Base-by-base conservation (phyloP, 2,113 vertebrate genomes). In the Cygnus atratus region DNA sequence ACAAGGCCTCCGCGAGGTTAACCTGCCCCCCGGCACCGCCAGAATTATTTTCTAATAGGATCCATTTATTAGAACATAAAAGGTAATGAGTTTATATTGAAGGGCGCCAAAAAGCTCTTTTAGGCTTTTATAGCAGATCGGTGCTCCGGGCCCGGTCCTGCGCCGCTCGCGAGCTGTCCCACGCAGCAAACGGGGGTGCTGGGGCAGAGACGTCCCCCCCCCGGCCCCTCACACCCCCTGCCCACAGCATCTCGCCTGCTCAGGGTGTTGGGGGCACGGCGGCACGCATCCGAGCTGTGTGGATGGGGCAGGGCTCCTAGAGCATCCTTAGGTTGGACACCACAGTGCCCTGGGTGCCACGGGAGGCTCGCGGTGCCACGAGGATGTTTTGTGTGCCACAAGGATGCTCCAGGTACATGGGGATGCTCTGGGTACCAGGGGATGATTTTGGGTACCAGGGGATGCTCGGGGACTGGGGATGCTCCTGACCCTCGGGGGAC, bases 21-120 rank as follows among this genome's bases (percentile, higher is more conserved):
- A 37, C 88, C 95, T 93, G 95, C 94, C 96, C 95, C 96, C 97
- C 88, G 94, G 97, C 97, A 93, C 66, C 92, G 92, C 94, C 87
- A 93, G 95, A 97, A 98, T 98, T 98, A 98, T 97, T 97, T 97
- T 98, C 98, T 98, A 98, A 98, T 98, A 96, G 97, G 97, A 97
- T 97, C 96, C 98, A 97, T 98, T 98, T 98, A 98, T 98, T 98
- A 96, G 97, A 94, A 97, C 97, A 98, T 98, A 98, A 98, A 98
- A 98, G 95, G 98, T 98, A 98, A 98, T 98, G 98, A 98, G 98
- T 98, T 98, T 98, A 98, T 98, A 97, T 94, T 97, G 97, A 98
- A 98, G 96, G 97, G 97, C 90, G 95, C 97, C 97, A 97, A 98
- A 97, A 97, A 97, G 92, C 97, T 97, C 97, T 94, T 97, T 97